A percentile compares a stretch with the other conserved stretches of the same genome.
These are phyloP conservation scores for Exaiptasia diaphana DNA, from an alignment of 64 coral and sea anemone genomes.

Conservation along the genomic window DNA sequence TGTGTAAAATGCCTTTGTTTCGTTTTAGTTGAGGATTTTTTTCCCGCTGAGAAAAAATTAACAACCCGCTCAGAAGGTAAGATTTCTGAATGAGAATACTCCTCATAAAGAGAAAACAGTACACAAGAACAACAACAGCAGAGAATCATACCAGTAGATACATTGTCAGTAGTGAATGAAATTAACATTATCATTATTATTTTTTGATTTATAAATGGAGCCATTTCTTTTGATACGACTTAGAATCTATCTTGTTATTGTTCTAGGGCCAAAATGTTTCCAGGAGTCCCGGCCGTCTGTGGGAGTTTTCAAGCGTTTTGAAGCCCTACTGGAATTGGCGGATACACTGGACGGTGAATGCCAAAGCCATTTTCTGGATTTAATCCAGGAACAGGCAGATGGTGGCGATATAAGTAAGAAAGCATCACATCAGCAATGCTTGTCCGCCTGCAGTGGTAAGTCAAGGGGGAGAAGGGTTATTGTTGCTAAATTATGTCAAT, in stretches of 20 bases:
- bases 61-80: neutral
- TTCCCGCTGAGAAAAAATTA: neutral
- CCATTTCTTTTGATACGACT: no score
- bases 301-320: neutral
- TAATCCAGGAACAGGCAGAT: neutral
- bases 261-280: constrained; percentile 11
- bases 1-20: no score
- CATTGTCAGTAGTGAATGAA: neutral
- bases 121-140: no score
- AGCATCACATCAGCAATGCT: neutral
- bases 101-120: no score
- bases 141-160: neutral
- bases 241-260: neutral
- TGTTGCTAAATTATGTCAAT: no score
- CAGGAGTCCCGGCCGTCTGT: neutral
- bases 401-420: neutral
- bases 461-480: no score
- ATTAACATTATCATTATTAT: neutral
- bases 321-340: neutral
- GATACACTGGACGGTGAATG: neutral
- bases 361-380: neutral
- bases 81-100: no score
- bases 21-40: neutral
- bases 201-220: neutral
- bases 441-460: neutral